Conservation (phyloP, 1,140 invertebrate genomes). For the honey bee (Apis mellifera) region DNA sequence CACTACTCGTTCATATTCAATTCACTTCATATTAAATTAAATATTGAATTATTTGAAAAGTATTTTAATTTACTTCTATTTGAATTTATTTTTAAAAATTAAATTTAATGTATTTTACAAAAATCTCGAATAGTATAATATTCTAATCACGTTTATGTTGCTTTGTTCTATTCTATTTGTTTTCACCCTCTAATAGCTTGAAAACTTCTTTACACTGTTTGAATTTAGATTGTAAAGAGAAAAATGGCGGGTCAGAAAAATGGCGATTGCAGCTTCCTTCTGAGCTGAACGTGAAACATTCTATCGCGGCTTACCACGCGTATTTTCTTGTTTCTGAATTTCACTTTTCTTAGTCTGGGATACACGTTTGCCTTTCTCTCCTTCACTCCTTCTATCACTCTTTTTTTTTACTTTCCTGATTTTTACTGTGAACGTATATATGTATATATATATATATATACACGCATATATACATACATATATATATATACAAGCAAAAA, state of each 20-base stretch:
- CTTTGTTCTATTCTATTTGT: conserved; percentile 18
- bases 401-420: conserved; percentile 4
- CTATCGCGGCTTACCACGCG: conserved; percentile 38
- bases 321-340: conserved; percentile 35
- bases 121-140: neutral
- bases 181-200: conserved; percentile 24
- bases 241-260: neutral
- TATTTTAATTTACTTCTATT: no score
- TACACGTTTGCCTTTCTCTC: conserved; percentile 22
- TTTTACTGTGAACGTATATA: conserved; percentile 11
- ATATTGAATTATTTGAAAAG: neutral
- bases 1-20: no score
- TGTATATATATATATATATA: no score
- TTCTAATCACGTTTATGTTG: neutral
- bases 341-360: conserved; percentile 35
- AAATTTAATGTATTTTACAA: neutral
- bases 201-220: conserved; percentile 16
- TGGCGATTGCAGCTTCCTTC: conserved; percentile 1
- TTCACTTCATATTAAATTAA: neutral
- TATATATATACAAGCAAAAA: conserved; percentile 4
- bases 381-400: conserved; percentile 2
- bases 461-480: no score
- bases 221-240: neutral
- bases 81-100: neutral
- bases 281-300: conserved; percentile 23